Conservation (phyloP, 2,113 vertebrate genomes). For the Anseranas semipalmata region DNA sequence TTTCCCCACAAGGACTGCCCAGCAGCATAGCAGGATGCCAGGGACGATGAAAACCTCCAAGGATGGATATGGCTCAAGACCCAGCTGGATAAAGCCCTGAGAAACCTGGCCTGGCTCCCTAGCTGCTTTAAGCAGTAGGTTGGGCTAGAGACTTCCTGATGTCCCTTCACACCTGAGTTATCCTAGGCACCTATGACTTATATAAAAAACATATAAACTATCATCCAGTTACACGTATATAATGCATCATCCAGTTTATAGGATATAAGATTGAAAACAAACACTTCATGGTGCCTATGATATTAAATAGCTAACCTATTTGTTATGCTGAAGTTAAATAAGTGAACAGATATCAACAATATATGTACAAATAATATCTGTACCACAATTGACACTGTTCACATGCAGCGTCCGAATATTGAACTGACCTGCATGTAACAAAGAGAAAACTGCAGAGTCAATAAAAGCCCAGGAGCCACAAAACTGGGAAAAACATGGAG, state of each 20-base stretch:
- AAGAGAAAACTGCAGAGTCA: not conserved
- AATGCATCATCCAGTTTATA: not conserved
- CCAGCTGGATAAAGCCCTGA: not conserved
- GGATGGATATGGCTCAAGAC: not conserved
- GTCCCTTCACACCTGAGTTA: not conserved
- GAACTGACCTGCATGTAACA: not conserved
- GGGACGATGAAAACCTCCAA: no score
- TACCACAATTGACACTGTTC: not conserved
- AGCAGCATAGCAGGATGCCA: not conserved
- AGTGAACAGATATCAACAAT: not conserved
- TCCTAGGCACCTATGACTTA: not conserved
- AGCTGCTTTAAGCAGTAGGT: not conserved
- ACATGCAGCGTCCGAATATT: not conserved
- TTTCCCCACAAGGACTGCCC: not conserved
- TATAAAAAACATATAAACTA: not conserved
- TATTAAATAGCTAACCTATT: not conserved
- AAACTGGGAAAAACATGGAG: not conserved
- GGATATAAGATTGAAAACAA: not conserved
- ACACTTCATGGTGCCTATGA: not conserved
- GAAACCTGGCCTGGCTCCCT: not conserved
- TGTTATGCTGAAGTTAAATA: not conserved
- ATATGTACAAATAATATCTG: not conserved
- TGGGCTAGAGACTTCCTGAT: not conserved
- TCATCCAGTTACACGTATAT: not conserved
- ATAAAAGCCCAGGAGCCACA: not conserved